Conservation (phyloP, 2,797 vertebrate genomes). For the Perodicticus potto region DNA sequence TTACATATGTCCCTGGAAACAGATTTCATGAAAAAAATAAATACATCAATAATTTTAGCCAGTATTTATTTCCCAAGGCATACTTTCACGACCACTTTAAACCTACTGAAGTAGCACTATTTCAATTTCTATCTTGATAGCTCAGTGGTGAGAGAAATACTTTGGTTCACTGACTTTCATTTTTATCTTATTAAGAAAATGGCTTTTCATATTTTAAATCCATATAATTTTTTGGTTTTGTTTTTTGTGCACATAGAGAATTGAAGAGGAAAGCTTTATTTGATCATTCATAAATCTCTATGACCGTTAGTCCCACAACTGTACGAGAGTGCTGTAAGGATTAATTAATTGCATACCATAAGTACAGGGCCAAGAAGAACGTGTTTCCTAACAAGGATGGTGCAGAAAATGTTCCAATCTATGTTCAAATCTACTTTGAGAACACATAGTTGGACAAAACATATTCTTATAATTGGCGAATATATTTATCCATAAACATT, state of each 20-base stretch:
- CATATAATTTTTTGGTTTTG: background rate
- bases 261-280: conserved; percentile 33
- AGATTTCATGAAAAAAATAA: conserved; percentile 53
- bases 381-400: background rate
- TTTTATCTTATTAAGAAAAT: conserved; percentile 43
- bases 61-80: background rate
- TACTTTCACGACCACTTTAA: conserved; percentile 28
- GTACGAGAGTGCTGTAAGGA: background rate
- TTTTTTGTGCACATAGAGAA: conserved; percentile 21
- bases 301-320: background rate
- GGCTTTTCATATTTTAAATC: conserved; percentile 31
- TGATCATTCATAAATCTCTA: background rate
- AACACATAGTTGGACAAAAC: background rate
- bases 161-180: conserved; percentile 47
- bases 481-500: background rate
- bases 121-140: background rate
- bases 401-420: background rate
- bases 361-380: background rate
- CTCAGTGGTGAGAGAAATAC: background rate
- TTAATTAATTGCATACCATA: background rate
- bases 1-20: background rate
- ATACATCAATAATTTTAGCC: background rate
- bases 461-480: background rate
- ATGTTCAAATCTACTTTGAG: conserved; percentile 22
- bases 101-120: background rate